Conservation (phyloP, 2,113 vertebrate genomes). For the Lamprologus lemairii region DNA sequence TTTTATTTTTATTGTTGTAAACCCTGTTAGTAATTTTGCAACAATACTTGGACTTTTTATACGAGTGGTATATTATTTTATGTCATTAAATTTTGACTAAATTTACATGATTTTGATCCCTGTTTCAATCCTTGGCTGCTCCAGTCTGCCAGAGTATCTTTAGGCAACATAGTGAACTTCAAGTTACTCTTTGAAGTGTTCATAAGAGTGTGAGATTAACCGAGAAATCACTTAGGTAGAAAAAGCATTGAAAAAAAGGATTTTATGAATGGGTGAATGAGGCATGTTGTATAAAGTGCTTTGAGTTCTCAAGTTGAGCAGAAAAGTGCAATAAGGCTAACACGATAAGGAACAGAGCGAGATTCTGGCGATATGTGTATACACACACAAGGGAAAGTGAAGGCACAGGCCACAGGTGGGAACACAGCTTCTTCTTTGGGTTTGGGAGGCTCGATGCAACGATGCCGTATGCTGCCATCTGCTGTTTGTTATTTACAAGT, state of each 20-base stretch:
- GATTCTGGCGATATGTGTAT: neutral
- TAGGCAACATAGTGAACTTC: neutral
- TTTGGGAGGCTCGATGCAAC: neutral
- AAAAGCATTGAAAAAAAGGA: neutral
- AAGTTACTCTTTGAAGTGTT: neutral
- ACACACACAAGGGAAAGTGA: neutral
- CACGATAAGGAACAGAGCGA: rapidly evolving
- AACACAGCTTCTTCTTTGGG: neutral
- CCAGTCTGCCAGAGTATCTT: neutral
- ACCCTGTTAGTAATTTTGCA: neutral
- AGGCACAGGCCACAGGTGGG: neutral
- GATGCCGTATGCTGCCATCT: rapidly evolving
- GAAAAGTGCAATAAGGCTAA: neutral
- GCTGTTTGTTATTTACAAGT: neutral
- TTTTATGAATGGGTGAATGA: neutral
- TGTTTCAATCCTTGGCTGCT: neutral
- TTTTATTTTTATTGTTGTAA: neutral
- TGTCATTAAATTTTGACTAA: rapidly evolving
- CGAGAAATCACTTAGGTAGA: neutral
- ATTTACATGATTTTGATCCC: neutral
- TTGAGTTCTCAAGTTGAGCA: neutral
- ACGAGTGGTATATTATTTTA: neutral
- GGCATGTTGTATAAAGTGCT: neutral
- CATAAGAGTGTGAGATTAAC: neutral
- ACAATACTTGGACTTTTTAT: neutral